These are phyloP conservation scores for Tachypleus tridentatus DNA, from an alignment of 1,140 invertebrate genomes.

Conservation along the genomic window DNA sequence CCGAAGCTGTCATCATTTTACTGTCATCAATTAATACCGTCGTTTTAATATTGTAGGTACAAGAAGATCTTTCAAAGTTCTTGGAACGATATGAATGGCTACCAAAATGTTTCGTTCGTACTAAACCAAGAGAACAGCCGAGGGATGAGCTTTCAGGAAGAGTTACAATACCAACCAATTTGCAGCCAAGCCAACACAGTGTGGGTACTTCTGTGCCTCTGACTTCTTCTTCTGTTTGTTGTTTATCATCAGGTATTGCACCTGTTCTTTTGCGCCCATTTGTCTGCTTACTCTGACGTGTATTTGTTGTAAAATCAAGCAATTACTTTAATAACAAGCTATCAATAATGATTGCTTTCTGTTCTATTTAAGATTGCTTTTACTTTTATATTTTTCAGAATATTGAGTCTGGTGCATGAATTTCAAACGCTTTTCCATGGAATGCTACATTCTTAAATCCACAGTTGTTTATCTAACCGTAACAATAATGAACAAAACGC, in stretches of 20 bases:
- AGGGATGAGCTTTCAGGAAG: neutral
- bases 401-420: too few species aligned
- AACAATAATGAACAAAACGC: too few species aligned
- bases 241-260: conserved; percentile 11
- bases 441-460: too few species aligned
- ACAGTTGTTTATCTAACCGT: too few species aligned
- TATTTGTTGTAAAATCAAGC: too few species aligned
- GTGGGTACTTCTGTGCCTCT: conserved; percentile 18
- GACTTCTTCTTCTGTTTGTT: conserved; percentile 19
- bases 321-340: too few species aligned
- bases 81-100: neutral
- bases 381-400: too few species aligned
- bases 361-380: too few species aligned
- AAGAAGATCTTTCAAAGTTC: conserved; percentile 5
- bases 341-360: too few species aligned
- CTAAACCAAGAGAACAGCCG: conserved; percentile 3
- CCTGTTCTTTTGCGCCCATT: neutral
- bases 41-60: conserved; percentile 3
- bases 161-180: neutral
- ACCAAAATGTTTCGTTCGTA: conserved; percentile 2
- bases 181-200: conserved; percentile 18
- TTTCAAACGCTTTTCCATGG: too few species aligned
- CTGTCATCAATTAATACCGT: neutral
- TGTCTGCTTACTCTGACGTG: neutral
- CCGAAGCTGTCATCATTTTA: too few species aligned